phyloP scores from a whole-genome alignment of 2,113 vertebrate genomes.

The Albula goreensis region DNA sequence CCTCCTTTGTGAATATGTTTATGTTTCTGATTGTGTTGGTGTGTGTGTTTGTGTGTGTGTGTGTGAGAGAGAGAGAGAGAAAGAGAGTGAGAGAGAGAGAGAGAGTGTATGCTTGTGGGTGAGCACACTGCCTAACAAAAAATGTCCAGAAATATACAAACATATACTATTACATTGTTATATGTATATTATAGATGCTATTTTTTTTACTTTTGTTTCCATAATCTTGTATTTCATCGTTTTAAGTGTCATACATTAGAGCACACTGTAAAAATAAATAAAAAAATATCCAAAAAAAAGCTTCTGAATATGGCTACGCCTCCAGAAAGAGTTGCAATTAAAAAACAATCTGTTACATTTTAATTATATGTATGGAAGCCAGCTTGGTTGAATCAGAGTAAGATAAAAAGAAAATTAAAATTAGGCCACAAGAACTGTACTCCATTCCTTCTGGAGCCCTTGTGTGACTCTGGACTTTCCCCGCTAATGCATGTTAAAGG shows the following conservation, averaged over 20 bases:
- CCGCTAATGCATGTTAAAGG: not conserved
- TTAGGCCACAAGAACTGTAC: conserved; percentile 55
- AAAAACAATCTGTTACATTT: conserved; percentile 71
- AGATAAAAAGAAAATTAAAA: conserved; percentile 61
- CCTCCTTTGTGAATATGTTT: too few relatives aligned
- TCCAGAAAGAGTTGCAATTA: conserved; percentile 69
- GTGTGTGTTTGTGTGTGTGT: not conserved
- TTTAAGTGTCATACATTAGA: conserved; percentile 27
- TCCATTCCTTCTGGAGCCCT: conserved; percentile 31
- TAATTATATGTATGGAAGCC: conserved; percentile 66
- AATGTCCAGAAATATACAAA: not conserved
- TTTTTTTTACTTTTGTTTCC: not conserved
- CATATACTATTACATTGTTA: too few relatives aligned
- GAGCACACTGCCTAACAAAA: not conserved
- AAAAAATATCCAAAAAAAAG: not conserved
- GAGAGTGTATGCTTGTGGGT: not conserved
- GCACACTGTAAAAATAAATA: not conserved
- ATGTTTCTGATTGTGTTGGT: not conserved
- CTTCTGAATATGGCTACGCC: conserved; percentile 35
- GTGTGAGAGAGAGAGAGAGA: conserved; percentile 8
- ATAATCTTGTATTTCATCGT: conserved; percentile 11
- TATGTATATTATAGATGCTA: not conserved
- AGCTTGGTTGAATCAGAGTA: conserved; percentile 63
- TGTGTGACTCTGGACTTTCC: conserved; percentile 29
- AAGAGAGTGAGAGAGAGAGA: not conserved